Evolutionary conservation across 1,140 invertebrate species (phyloP).

Genomic region (Nasonia vitripennis): DNA sequence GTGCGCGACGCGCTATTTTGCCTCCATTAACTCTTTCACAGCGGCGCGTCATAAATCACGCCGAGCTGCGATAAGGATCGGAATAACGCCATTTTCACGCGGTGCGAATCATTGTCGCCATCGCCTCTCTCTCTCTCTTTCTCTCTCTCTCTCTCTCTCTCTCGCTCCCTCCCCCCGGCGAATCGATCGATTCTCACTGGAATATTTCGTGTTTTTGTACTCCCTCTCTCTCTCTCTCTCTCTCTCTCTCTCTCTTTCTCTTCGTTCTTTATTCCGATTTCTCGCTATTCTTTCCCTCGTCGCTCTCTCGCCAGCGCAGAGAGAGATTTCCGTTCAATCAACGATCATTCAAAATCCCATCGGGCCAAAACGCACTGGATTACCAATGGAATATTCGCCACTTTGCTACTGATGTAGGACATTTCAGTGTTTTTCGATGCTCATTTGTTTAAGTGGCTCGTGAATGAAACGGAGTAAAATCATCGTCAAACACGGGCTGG

Average conservation of each 20-base stretch:
- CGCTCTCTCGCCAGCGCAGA: background rate
- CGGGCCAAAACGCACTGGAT: background rate
- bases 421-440: background rate
- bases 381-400: background rate
- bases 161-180: background rate
- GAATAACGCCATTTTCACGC: slow-evolving; percentile 49
- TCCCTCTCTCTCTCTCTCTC: background rate
- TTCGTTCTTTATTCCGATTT: background rate
- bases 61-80: slow-evolving; percentile 40
- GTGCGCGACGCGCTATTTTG: slow-evolving; percentile 42
- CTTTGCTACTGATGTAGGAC: background rate
- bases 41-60: slow-evolving; percentile 42
- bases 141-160: background rate
- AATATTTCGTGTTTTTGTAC: slow-evolving; percentile 11
- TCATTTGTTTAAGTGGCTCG: background rate
- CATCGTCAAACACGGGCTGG: background rate
- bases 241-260: background rate
- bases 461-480: background rate
- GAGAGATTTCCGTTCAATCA: slow-evolving; percentile 14
- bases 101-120: slow-evolving; percentile 48
- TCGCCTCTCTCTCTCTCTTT: background rate
- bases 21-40: slow-evolving; percentile 51
- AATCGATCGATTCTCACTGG: slow-evolving; percentile 14
- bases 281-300: background rate
- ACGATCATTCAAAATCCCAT: background rate